Conservation (phyloP, 2,888 invertebrate genomes). For the Rhabditoides inermis region DNA sequence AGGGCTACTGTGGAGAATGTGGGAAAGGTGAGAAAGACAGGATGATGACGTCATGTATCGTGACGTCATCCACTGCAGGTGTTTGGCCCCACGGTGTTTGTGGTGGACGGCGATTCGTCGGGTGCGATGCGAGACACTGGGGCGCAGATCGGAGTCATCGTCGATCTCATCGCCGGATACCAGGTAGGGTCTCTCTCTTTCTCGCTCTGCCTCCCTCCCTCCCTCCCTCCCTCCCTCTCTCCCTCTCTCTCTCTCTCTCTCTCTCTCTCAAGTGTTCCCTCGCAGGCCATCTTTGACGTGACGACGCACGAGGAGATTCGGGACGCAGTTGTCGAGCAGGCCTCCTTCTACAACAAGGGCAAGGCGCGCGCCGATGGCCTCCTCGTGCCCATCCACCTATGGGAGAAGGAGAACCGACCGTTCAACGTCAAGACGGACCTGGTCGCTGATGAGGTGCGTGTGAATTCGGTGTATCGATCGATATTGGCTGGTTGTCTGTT, state of each 20-base stretch:
- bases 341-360: no score
- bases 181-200: background rate
- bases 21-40: conserved; percentile 38
- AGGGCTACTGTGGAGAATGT: conserved; percentile 44
- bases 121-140: background rate
- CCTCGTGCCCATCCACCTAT: conserved; percentile 45
- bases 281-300: conserved; percentile 18
- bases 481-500: conserved; percentile 12
- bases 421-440: conserved; percentile 45
- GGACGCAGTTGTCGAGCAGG: no score
- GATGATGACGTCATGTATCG: no score
- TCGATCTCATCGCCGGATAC: background rate
- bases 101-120: background rate
- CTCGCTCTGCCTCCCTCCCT: no score
- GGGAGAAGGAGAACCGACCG: conserved; percentile 44
- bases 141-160: background rate
- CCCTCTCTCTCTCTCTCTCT: no score
- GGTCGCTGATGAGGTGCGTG: conserved; percentile 26
- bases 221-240: no score
- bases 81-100: background rate
- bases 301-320: conserved; percentile 19
- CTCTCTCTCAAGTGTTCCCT: no score
- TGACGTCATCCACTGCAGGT: background rate
- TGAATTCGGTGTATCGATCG: background rate
- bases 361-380: conserved; percentile 34